These are phyloP conservation scores for Apis mellifera DNA, from an alignment of 1,140 invertebrate genomes.

Conservation along the genomic window DNA sequence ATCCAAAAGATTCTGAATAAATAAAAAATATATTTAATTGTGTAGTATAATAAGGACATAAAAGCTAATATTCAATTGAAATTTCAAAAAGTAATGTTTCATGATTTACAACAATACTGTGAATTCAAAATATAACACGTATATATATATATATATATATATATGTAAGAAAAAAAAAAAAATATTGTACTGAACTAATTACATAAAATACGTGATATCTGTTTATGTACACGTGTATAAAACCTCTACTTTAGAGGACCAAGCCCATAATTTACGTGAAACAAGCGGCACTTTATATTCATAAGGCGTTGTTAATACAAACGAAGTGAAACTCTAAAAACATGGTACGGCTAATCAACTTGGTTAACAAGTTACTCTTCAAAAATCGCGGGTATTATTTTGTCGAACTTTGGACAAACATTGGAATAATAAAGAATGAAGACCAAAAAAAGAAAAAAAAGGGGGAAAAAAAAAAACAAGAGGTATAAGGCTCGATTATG, in stretches of 20 bases:
- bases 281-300: slow-evolving; percentile 24
- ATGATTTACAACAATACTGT: not conserved
- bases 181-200: slow-evolving; percentile 23
- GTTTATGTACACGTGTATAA: not conserved
- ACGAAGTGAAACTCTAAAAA: slow-evolving; percentile 24
- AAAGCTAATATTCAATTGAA: not conserved
- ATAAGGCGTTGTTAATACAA: slow-evolving; percentile 25
- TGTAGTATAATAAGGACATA: too few relatives aligned
- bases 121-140: not conserved
- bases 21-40: not conserved
- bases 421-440: not conserved
- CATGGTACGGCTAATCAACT: slow-evolving; percentile 23
- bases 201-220: slow-evolving; percentile 15
- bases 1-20: not conserved
- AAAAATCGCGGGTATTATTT: not conserved
- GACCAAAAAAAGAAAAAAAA: not conserved
- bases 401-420: not conserved
- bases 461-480: not conserved
- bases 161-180: too few relatives aligned
- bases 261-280: slow-evolving; percentile 33
- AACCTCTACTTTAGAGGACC: slow-evolving; percentile 29
- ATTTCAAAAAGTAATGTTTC: not conserved
- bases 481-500: not conserved
- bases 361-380: slow-evolving; percentile 30
- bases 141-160: too few relatives aligned